Evolutionary conservation across 64 coral and sea anemone species (phyloP), one percentile per base, ranked within the genome.

Genomic region (Montipora foliosa): DNA sequence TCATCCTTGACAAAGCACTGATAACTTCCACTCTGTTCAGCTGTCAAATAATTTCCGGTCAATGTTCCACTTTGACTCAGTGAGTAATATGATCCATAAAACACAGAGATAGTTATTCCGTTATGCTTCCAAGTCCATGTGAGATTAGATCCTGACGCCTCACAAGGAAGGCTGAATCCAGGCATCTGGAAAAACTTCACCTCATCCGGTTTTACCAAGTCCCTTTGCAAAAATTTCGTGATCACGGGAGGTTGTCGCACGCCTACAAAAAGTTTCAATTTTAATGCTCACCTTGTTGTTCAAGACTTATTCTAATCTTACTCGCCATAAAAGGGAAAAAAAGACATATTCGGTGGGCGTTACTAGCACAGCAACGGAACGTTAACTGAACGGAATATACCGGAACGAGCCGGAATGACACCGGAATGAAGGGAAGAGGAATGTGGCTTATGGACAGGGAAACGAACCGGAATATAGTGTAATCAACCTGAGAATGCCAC

Each of bases 1-100:
- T 76, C 6, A 88, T 93, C 87, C 17, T 68, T 80, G 0, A 75
- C 92, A 53, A 93, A 88, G 48, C 92, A 93, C 13, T 93, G 92
- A 24, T 88, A 93, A 11, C 58, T 93, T 16, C 92, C 92, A 72
- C 87, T 73, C 16, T 81, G 19, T 76, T 29, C 4, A 0, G 91
- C 17, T 5, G 7, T n/a, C 47, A 86, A 86, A 86, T n/a, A 51
- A 71, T 20, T n/a, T 49, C 82, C 66, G 19, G 2, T 86, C 9
- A 86, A 67, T 13, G 82, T 72, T 19, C 82, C 82, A 71, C 66
- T 16, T 48, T 21, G 2, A 71, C 66, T 25, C 6, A 86, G 82
- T 13, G 62, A 71, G 16, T 71, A 72, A 2, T 6, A 46, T 10
- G 1, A 9, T 9, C 66, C 46, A 48, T 51, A 1, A 21, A 50